Evolutionary conservation across 2,888 invertebrate genomes (phyloP), one percentile per base, ranked within the genome.

Genomic region (Rhyacophila evoluta): DNA sequence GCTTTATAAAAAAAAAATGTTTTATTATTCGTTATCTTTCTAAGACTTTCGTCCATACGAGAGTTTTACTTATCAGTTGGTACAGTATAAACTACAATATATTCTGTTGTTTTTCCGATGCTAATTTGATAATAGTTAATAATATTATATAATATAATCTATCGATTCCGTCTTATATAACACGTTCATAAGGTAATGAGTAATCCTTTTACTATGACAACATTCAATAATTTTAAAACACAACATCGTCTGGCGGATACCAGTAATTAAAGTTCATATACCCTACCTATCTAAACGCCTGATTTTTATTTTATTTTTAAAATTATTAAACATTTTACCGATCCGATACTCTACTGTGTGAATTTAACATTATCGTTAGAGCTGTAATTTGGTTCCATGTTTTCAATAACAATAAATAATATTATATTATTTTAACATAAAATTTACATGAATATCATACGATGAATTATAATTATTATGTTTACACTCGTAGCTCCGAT

Each of bases 221-320:
- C 76, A 76, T 29, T 55, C 37, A 76, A 72, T 76, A 76, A 29
- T 76, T 55, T 72, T 27, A 55, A 67, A 77, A 73, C 68, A 79
- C 74, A 74, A 78, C 75, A 79, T 71, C 75, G 71, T 73, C 38
- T 73, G 39, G 67, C n/a, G 4, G 39, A 12, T 19, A 37, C 55
- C 74, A 41, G 69, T 33, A 68, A 68, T 74, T 67, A 37, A 68
- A 37, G 69, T 68, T 74, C 55, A 67, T 69, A 73, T 67, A 74
- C 28, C 74, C 73, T 74, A 78, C 78, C 78, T 78, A 78, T 39
- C 74, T 78, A 78, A 15, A 78, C 74, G 74, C 78, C 33, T 72
- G 27, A 55, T 19, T 10, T 67, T 25, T 1, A 68, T 27, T 38
- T 25, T 75, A n/a, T 70, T 75, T 33, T 12, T 37, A 25, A 2